Evolutionary conservation across 2,797 vertebrate species (phyloP), one percentile per base, ranked within the genome.

Genomic region (Parauchenoglanis punctatus): DNA sequence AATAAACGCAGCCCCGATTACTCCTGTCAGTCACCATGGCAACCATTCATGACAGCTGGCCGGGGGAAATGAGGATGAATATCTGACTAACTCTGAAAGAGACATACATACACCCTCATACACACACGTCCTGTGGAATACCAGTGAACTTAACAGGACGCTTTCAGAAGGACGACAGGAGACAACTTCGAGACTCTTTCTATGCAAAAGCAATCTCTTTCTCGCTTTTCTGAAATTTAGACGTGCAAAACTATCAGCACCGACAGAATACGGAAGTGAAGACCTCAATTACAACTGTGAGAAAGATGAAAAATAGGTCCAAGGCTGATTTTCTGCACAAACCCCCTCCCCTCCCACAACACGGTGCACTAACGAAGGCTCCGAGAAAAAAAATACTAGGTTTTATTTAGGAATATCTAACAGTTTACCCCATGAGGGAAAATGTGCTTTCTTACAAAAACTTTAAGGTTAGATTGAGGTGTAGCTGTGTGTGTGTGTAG

Each of bases 61-160:
- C n/a, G 23, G 58, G 76, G 80, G 61, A 88, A 86, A 83, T 84
- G 84, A 86, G 81, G 81, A 89, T 67, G 73, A 81, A 86, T 80
- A 65, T 84, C 61, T 46, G 80, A 81, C 65, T 44, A 81, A 81
- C 58, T 73, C n/a, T 44, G 52, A 85, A 86, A 88, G 46, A 86
- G 13, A 46, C 59, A 49, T 81, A 7, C 40, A 87, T 54, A 59
- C 52, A 20, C 81, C 65, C 70, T 31, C 31, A 73, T 40, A 84
- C 73, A 81, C 49, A 61, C 78, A 35, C 18, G n/a, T 65, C 13
- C 10, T 77, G 31, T 28, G 59, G 35, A 86, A 61, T 44, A 28
- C 25, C 72, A 83, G 76, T 81, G 72, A 89, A 84, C 87, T 87
- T 89, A 90, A 90, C 85, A 86, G 85, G 46, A 70, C 20, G 65